These are phyloP conservation scores for Actinernus sp. DNA, from an alignment of 92 coral and sea anemone genomes.

Conservation along the genomic window DNA sequence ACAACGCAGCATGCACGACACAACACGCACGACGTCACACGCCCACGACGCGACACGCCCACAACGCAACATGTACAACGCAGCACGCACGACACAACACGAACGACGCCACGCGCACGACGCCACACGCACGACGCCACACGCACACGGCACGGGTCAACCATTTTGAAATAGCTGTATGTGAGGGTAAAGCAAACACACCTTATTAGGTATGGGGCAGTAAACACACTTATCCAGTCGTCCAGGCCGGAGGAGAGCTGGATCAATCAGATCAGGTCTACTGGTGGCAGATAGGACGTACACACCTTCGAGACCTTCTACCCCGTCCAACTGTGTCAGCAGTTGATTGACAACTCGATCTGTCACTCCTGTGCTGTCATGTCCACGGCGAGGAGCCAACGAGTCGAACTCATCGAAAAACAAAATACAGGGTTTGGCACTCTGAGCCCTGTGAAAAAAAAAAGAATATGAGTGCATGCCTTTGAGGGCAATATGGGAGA, in stretches of 20 bases:
- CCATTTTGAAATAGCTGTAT: no score
- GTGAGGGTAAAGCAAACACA: no score
- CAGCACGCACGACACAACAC: no score
- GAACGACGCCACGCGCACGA: no score
- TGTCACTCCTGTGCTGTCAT: conserved; percentile 99
- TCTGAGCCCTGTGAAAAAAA: conserved; percentile 81
- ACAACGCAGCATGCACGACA: no score
- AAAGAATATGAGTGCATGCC: no score
- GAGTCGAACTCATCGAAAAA: conserved; percentile 99
- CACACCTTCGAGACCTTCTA: conserved; percentile 96
- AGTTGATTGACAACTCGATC: conserved; percentile 99
- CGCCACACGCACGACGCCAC: no score
- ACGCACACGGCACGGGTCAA: no score
- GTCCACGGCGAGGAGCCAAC: conserved; percentile 97
- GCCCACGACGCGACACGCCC: no score
- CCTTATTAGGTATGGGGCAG: conserved; percentile 93
- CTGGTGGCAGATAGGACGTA: conserved; percentile 95
- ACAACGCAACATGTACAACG: no score
- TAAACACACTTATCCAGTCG: conserved; percentile 93
- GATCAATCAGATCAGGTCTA: conserved; percentile 96
- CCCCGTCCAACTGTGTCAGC: conserved; percentile 96
- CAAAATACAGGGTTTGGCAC: conserved; percentile 95
- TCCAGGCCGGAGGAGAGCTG: conserved; percentile 96
- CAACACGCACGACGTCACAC: no score
- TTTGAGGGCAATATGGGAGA: no score